Base-by-base conservation (phyloP, 2,888 invertebrate genomes). In the Zele albiditarsus region DNA sequence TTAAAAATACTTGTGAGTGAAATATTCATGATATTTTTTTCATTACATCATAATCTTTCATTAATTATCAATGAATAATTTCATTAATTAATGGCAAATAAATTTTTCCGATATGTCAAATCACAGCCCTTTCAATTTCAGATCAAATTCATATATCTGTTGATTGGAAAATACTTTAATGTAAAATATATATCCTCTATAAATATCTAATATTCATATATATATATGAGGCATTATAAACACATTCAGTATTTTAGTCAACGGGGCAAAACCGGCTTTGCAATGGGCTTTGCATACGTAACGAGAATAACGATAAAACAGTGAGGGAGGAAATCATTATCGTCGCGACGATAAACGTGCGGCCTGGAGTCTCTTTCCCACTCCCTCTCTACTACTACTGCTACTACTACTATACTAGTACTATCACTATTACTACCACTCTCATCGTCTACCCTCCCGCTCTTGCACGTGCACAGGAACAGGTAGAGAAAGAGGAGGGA, bases 221-320 rank as follows among this genome's bases (percentile, higher is more conserved):
- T 20, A 23, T 16, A 63, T 31, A 63, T 20, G 20, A 20, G 63
- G 33, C 53, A 68, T 66, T 38, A 66, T 38, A 23, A n/a, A 46
- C n/a, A 66, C 58, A 25, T 73, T 67, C 27, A 58, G n/a, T 42
- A 33, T 42, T 27, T 28, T 53, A 53, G 53, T 53, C 53, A 53
- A 53, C 53, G 20, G 53, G 20, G 62, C 25, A 46, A 25, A 62
- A 60, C 42, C 53, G 58, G 67, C 33, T 73, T 57, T 28, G 60
- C 42, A 73, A 71, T 67, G 58, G 49, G 74, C 53, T 62, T 53
- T 74, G 69, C 69, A 74, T 74, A 74, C 63, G 63, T 74, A 71
- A 74, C 70, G 74, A 65, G 58, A 70, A 46, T 70, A 65, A 70
- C 46, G 65, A 46, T 69, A 65, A 53, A 66, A 58, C 28, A 62